A percentile compares a stretch with the other conserved stretches of the same genome.
phyloP scores from a whole-genome alignment of 2,113 vertebrate species.

The Thunnus maccoyii region DNA sequence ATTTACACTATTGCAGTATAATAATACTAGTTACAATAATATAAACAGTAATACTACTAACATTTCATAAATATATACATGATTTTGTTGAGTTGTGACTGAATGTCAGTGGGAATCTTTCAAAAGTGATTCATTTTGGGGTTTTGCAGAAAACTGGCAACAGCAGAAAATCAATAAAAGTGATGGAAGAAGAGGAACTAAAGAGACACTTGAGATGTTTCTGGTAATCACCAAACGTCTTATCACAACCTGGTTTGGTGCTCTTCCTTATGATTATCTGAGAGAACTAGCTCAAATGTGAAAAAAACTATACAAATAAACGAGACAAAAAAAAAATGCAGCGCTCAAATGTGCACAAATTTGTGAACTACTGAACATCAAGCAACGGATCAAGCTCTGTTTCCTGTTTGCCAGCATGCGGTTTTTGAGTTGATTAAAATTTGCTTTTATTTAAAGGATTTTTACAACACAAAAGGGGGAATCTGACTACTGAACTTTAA shows the following conservation, averaged over 20 bases:
- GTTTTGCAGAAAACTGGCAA: too few relatives aligned
- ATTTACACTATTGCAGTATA: background rate
- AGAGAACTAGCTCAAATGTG: too few relatives aligned
- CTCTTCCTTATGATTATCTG: too few relatives aligned
- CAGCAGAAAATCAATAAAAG: background rate
- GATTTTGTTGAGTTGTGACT: too few relatives aligned
- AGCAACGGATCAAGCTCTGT: conserved; percentile 2
- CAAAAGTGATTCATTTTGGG: background rate
- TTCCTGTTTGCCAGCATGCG: background rate
- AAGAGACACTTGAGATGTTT: background rate
- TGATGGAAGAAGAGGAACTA: background rate
- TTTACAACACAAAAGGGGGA: conserved; percentile 20
- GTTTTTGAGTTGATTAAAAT: background rate
- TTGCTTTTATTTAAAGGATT: background rate
- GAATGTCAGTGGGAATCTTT: too few relatives aligned
- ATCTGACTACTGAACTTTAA: conserved; percentile 7
- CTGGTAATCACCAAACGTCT: background rate
- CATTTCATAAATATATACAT: too few relatives aligned
- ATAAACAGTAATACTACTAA: background rate
- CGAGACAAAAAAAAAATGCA: too few relatives aligned
- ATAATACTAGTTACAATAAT: background rate
- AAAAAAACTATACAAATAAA: too few relatives aligned
- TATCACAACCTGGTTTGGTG: background rate
- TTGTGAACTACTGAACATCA: background rate
- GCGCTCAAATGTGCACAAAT: background rate